phyloP scores from a whole-genome alignment of 1,140 invertebrate genomes.

The Pissodes strobi region DNA sequence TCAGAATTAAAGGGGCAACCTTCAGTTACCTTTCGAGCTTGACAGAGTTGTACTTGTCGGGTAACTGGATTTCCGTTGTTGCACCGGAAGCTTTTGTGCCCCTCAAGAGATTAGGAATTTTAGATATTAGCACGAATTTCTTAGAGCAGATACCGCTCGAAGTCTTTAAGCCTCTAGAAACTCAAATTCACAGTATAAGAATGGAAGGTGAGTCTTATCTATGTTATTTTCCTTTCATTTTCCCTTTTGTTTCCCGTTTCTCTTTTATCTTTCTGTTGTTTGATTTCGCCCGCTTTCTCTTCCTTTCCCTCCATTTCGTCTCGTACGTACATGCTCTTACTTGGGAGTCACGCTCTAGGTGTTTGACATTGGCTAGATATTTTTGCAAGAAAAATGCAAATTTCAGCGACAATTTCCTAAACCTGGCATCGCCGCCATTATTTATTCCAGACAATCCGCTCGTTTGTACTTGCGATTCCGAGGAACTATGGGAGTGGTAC shows the following conservation, averaged over 20 bases:
- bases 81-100: slow-evolving; percentile 78
- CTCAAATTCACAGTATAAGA: slow-evolving; percentile 74
- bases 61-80: slow-evolving; percentile 80
- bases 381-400: no score
- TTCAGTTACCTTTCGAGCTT: slow-evolving; percentile 77
- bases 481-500: slow-evolving; percentile 87
- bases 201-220: slow-evolving; percentile 81
- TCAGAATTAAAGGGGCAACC: slow-evolving; percentile 70
- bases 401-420: no score
- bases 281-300: no score
- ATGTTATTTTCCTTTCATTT: no score
- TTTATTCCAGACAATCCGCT: slow-evolving; percentile 80
- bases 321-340: no score
- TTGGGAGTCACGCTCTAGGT: no score
- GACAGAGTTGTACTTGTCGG: slow-evolving; percentile 76
- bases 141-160: slow-evolving; percentile 79
- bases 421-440: no score
- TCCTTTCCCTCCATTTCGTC: no score
- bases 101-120: slow-evolving; percentile 74
- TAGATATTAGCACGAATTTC: slow-evolving; percentile 85
- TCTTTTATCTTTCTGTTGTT: no score
- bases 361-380: no score
- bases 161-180: slow-evolving; percentile 76
- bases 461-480: slow-evolving; percentile 80
- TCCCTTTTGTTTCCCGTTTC: no score